These are phyloP conservation scores for Myotis lucifugus DNA, from an alignment of 2,113 vertebrate species.

Conservation along the genomic window DNA sequence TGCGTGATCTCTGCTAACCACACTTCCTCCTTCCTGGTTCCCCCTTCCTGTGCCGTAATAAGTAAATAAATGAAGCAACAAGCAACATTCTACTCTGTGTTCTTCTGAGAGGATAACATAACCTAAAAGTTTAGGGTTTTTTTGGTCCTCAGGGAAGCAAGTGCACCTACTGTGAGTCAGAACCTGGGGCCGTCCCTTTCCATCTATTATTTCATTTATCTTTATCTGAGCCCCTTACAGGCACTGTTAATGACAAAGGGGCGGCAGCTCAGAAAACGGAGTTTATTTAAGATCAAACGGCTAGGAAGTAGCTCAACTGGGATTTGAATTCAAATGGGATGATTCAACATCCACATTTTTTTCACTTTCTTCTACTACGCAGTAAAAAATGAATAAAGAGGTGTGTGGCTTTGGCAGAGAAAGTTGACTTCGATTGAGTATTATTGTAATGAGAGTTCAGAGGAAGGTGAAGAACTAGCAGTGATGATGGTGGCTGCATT, in stretches of 20 bases:
- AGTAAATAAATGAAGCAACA: constrained; percentile 39
- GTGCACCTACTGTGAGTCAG: background rate
- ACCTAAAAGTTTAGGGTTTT: background rate
- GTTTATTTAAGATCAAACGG: constrained; percentile 1
- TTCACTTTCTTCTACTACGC: background rate
- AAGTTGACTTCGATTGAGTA: background rate
- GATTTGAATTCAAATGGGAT: background rate
- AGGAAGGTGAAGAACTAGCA: background rate
- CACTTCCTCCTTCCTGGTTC: constrained; percentile 23
- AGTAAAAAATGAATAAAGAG: background rate
- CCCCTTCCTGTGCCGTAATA: constrained; percentile 9
- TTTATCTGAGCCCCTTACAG: background rate
- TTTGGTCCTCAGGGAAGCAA: background rate
- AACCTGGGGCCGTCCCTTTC: background rate
- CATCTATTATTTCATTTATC: background rate
- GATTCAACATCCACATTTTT: background rate
- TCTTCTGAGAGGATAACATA: background rate
- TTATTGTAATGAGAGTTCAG: background rate
- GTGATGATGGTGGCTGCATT: constrained; percentile 60
- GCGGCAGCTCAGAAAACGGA: background rate
- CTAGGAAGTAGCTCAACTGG: background rate
- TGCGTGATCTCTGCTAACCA: constrained; percentile 53
- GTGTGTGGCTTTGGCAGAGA: background rate
- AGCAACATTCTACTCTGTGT: background rate
- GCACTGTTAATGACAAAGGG: background rate